Evolutionary conservation across 37 sponge, comb jelly and placozoan species (phyloP), one percentile per base, ranked within the genome.

Genomic region (Halisarca cf. caerulea): DNA sequence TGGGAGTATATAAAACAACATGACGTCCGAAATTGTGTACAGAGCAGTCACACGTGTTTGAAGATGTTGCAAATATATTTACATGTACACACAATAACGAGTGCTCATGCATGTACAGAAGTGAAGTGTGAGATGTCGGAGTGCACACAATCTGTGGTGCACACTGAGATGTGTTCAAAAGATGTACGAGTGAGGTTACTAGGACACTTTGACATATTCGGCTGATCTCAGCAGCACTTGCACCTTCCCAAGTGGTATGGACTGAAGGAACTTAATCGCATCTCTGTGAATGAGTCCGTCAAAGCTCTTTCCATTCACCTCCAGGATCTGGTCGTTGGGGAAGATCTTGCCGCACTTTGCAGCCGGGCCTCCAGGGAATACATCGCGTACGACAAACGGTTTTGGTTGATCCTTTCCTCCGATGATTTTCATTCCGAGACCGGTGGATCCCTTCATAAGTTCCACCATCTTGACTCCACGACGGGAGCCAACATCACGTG

Each of bases 341-440:
- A 21, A 28, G n/a, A 96, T 85, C 66, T 64, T 84, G 30, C 86
- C 87, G 57, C 86, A 88, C 85, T 89, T 93, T 58, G 87, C 81
- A 3, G 93, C 96, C 27, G 89, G 82, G 3, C 96, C 96, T n/a
- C 93, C 91, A 20, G 86, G 78, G 40, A 94, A 83, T 17, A 94
- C 87, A 23, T 66, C 66, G 35, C 85, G 88, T 27, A 94, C 87
- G 9, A 72, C 59, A 30, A 94, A 77, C 23, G 95, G 92, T 7
- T 86, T 66, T 15, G 77, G 24, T 25, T 7, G 41, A 35, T 84
- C 83, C 8, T 38, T 34, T 11, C 92, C 89, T 59, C 95, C 95
- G 24, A 34, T 30, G 44, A 94, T 37, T 59, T 89, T 82, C 80
- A 94, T 91, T 11, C 95, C 95, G 0, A 94, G 82, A 14, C 95